Conservation (phyloP, 2,888 invertebrate genomes). For the Strigamia maritima region DNA sequence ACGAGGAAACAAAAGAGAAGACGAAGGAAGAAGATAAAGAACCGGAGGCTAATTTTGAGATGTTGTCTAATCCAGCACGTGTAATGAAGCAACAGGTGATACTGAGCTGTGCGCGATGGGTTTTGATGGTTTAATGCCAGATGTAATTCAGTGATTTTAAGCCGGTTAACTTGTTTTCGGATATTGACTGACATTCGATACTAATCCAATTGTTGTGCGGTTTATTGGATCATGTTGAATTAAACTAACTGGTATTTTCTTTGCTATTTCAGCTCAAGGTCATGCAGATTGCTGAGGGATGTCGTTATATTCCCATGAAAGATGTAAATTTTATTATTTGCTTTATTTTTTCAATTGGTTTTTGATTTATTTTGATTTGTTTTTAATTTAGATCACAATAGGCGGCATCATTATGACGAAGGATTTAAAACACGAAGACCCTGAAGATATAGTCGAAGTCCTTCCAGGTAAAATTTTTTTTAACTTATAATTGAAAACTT, state of each 20-base stretch:
- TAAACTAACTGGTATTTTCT: background rate
- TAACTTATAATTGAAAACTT: background rate
- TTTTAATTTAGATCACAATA: constrained; percentile 61
- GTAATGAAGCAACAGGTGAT: constrained; percentile 80
- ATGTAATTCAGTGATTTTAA: background rate
- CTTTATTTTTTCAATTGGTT: background rate
- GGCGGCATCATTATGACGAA: constrained; percentile 96
- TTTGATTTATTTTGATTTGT: constrained; percentile 18
- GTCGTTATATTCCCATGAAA: constrained; percentile 81
- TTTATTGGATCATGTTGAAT: background rate
- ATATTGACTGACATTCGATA: background rate
- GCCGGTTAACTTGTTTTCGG: background rate
- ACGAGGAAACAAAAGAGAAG: constrained; percentile 53
- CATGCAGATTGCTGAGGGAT: constrained; percentile 74
- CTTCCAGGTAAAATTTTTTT: constrained; percentile 62
- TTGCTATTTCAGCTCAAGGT: constrained; percentile 56
- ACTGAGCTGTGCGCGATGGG: background rate
- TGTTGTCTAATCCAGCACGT: constrained; percentile 90
- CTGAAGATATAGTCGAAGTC: constrained; percentile 85
- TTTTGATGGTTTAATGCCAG: background rate
- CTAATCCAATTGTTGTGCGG: constrained; percentile 8
- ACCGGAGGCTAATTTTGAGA: constrained; percentile 81
- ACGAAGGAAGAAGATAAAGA: constrained; percentile 62
- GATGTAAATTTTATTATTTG: constrained; percentile 58
- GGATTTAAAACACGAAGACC: constrained; percentile 69